Conservation (phyloP, 2,113 vertebrate species). For the Taurulus bubalis region DNA sequence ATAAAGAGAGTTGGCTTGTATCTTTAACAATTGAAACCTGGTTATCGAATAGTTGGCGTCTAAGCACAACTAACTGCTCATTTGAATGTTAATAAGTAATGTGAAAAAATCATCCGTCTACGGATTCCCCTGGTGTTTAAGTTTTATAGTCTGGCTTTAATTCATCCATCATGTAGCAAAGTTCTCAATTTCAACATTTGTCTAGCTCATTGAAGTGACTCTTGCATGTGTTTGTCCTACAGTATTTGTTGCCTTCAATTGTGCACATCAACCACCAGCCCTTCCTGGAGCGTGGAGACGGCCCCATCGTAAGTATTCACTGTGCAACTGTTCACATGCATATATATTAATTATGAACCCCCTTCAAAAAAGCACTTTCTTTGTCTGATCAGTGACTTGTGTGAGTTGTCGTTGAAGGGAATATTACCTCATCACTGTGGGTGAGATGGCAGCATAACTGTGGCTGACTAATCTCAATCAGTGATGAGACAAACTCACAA, state of each 20-base stretch:
- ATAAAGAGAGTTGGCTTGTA: no score
- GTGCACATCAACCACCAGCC: slow-evolving; percentile 99
- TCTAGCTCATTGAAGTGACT: background rate
- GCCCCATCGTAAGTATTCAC: slow-evolving; percentile 89
- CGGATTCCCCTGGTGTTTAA: no score
- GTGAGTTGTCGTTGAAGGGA: slow-evolving; percentile 63
- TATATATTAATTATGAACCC: background rate
- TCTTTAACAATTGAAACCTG: no score
- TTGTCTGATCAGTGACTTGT: slow-evolving; percentile 55
- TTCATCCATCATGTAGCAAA: no score
- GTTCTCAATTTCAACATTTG: no score
- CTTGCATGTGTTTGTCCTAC: background rate
- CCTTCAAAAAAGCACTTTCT: slow-evolving; percentile 78
- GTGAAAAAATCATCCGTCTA: no score
- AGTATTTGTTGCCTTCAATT: slow-evolving; percentile 96
- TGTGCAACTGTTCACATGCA: no score
- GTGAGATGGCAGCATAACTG: slow-evolving; percentile 70
- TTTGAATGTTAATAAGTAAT: no score
- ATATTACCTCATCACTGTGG: slow-evolving; percentile 75
- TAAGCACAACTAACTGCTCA: no score
- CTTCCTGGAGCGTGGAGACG: slow-evolving; percentile 96
- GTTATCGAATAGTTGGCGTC: no score
- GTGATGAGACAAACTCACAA: slow-evolving; percentile 63
- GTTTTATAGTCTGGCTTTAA: no score
- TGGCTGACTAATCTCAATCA: slow-evolving; percentile 78